These are phyloP conservation scores for Mechanitis messenoides DNA, from an alignment of 2,888 invertebrate species.

Conservation along the genomic window DNA sequence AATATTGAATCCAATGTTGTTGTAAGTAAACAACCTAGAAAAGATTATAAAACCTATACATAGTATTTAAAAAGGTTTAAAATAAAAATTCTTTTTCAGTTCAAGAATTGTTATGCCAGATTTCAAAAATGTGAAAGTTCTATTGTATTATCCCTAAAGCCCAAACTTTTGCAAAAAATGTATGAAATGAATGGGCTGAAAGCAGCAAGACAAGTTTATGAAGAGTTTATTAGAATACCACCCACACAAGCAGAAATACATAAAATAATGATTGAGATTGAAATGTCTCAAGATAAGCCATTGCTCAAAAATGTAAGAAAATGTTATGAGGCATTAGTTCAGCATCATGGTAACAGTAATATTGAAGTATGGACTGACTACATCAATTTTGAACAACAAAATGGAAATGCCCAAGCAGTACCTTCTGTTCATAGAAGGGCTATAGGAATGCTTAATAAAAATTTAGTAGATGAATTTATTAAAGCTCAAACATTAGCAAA, in stretches of 20 bases:
- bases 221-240: constrained; percentile 73
- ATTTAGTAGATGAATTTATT: constrained; percentile 72
- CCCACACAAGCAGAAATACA: constrained; percentile 79
- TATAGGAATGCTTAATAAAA: constrained; percentile 73
- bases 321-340: constrained; percentile 78
- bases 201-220: constrained; percentile 79
- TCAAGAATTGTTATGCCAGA: constrained; percentile 54
- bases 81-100: constrained; percentile 44
- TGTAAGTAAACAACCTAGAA: constrained; percentile 42
- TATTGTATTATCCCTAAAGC: constrained; percentile 74
- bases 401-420: constrained; percentile 76
- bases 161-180: constrained; percentile 78
- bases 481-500: constrained; percentile 71
- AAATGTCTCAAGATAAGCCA: constrained; percentile 59
- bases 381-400: constrained; percentile 81
- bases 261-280: constrained; percentile 77
- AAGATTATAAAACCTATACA: neutral
- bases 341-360: constrained; percentile 80
- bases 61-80: neutral
- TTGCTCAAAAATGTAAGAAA: constrained; percentile 73
- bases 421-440: constrained; percentile 79
- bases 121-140: constrained; percentile 68
- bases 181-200: constrained; percentile 68
- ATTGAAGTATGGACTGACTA: constrained; percentile 84
- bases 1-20: constrained; percentile 47